Base-by-base conservation (phyloP, 2,797 vertebrate species). In the Discoglossus pictus region DNA sequence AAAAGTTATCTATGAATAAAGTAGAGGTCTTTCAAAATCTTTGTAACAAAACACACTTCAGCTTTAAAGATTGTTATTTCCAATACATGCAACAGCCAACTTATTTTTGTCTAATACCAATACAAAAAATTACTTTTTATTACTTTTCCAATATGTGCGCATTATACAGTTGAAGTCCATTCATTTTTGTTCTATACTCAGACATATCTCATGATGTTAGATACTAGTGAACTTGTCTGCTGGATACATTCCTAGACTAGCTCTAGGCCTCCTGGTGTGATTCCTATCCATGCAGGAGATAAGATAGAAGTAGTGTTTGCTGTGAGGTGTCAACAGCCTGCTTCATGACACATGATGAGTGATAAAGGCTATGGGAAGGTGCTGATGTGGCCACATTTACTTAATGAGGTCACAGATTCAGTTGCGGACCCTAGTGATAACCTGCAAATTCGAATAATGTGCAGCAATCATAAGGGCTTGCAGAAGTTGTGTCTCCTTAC, bases 381-480 rank as follows among this genome's bases (percentile, higher is more conserved):
- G 90, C 86, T 84, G 80, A 89, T 83, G 80, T 83, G 86, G 83
- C 82, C 84, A 81, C 84, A 74, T 60, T 71, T 60, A 64, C 67
- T 86, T 91, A 89, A 91, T 90, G 89, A 91, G 91, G 87, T 91
- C 91, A 88, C 70, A 44, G 63, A 81, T 67, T 20, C 72, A 82
- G 86, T 79, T 72, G 74, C 77, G 66, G 82, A 18, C 79, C 81
- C 79, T 65, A 47, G 85, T 73, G 88, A 90, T 91, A 88, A 89
- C 89, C 88, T 73, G 75, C 77, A 78, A 85, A 82, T 81, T 82
- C 83, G 51, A 82, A 76, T 79, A 78, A 76, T 67, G 81, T 4
- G 73, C 38, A 75, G 80, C 78, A 80, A 82, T 53, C 78, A 38
- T 71, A 1, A 35, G 75, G 78, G 63, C 4, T 72, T 63, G 2